A percentile compares a stretch with the other conserved stretches of the same genome.
Conservation (phyloP, 1,140 invertebrate species). For the Cydia pomonella region DNA sequence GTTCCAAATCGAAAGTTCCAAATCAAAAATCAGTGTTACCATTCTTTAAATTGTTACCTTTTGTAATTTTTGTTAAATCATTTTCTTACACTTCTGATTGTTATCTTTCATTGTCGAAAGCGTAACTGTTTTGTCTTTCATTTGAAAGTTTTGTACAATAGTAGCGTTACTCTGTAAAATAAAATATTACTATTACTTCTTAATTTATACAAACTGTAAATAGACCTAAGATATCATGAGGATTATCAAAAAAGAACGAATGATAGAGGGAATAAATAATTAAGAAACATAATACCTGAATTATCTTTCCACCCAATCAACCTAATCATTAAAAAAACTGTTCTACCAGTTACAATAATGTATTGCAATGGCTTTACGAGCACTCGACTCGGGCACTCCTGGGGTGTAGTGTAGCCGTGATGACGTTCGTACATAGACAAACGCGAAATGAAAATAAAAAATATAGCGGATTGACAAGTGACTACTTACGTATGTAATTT, state of each 20-base stretch:
- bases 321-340: background rate
- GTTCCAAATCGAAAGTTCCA: conserved; percentile 56
- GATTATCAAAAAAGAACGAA: conserved; percentile 76
- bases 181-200: conserved; percentile 68
- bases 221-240: conserved; percentile 74
- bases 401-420: too few species aligned
- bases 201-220: conserved; percentile 80
- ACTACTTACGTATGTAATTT: too few species aligned
- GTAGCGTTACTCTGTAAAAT: conserved; percentile 73
- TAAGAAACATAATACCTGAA: conserved; percentile 61
- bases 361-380: too few species aligned
- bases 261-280: conserved; percentile 79
- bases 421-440: too few species aligned
- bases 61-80: conserved; percentile 42
- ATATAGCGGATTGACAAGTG: too few species aligned
- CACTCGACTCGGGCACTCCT: too few species aligned
- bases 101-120: conserved; percentile 62
- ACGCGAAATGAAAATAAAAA: too few species aligned
- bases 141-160: conserved; percentile 68
- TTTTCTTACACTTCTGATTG: conserved; percentile 49
- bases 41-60: conserved; percentile 48
- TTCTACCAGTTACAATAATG: too few species aligned
- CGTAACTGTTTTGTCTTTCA: conserved; percentile 15
- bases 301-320: conserved; percentile 48
- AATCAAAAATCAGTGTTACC: conserved; percentile 65